These are phyloP conservation scores for Aplocera efformata DNA, from an alignment of 2,888 invertebrate species.

Conservation along the genomic window DNA sequence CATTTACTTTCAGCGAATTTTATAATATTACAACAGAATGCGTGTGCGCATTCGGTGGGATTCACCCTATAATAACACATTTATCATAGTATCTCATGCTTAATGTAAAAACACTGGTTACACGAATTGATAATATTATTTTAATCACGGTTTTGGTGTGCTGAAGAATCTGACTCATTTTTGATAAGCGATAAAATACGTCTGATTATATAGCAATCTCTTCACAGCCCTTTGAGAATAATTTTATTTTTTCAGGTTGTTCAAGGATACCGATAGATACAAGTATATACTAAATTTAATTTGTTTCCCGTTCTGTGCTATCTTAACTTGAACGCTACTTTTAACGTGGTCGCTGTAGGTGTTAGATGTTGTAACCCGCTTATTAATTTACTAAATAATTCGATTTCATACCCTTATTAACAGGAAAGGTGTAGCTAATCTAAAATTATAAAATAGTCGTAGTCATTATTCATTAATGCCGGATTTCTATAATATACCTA, in stretches of 20 bases:
- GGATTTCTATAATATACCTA: too few species aligned
- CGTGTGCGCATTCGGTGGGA: too few species aligned
- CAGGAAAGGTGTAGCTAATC: not conserved
- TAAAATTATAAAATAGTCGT: slow-evolving; percentile 3
- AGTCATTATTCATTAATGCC: not conserved
- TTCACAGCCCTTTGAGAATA: slow-evolving; percentile 28
- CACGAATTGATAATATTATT: too few species aligned
- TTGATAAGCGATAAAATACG: slow-evolving; percentile 1
- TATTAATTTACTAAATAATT: slow-evolving; percentile 26
- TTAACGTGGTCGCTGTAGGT: slow-evolving; percentile 42
- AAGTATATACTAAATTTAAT: slow-evolving; percentile 65
- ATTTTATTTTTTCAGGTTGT: slow-evolving; percentile 64
- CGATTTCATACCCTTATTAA: slow-evolving; percentile 15
- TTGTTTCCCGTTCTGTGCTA: slow-evolving; percentile 31
- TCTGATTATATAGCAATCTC: slow-evolving; percentile 1
- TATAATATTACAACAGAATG: too few species aligned
- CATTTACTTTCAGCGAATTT: too few species aligned
- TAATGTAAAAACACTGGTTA: too few species aligned
- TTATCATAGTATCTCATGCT: too few species aligned
- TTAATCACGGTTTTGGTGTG: not conserved
- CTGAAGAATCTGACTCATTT: slow-evolving; percentile 12
- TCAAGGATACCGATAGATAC: slow-evolving; percentile 64
- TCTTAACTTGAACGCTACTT: slow-evolving; percentile 40
- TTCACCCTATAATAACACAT: too few species aligned
- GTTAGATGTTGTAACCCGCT: slow-evolving; percentile 20